Conservation (phyloP, 1,140 invertebrate genomes). For the Asbolus verrucosus region DNA sequence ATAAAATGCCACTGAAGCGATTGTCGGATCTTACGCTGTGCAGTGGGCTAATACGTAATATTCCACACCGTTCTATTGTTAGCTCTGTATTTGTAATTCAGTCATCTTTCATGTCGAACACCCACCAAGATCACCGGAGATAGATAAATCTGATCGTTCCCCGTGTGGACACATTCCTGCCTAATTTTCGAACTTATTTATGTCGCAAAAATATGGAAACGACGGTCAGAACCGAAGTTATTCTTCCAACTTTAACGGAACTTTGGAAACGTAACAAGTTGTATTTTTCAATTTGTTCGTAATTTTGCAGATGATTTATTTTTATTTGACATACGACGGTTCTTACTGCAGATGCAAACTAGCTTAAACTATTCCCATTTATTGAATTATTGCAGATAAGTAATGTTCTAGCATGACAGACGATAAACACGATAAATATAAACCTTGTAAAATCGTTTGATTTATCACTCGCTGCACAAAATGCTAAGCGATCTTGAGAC, state of each 20-base stretch:
- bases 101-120: not conserved
- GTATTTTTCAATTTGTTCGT: too few species aligned
- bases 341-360: slow-evolving; percentile 11
- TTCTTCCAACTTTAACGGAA: too few species aligned
- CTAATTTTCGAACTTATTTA: too few species aligned
- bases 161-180: not conserved
- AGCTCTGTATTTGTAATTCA: slow-evolving; percentile 6
- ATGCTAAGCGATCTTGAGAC: slow-evolving; percentile 4
- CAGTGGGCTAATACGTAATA: not conserved
- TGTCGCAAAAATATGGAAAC: too few species aligned
- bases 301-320: too few species aligned
- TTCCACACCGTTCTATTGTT: not conserved
- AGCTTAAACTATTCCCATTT: not conserved
- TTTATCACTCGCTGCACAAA: slow-evolving; percentile 3
- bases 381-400: slow-evolving; percentile 29
- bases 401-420: slow-evolving; percentile 24
- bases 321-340: too few species aligned
- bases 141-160: slow-evolving; percentile 1
- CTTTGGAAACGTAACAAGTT: too few species aligned
- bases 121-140: not conserved
- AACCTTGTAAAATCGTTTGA: slow-evolving; percentile 24
- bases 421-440: slow-evolving; percentile 19
- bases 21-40: too few species aligned
- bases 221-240: too few species aligned
- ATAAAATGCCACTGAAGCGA: slow-evolving; percentile 2